Percentiles rank a stretch among this genome's conserved stretches.
Conservation (phyloP, 2,113 vertebrate species). For the Mobula birostris region DNA sequence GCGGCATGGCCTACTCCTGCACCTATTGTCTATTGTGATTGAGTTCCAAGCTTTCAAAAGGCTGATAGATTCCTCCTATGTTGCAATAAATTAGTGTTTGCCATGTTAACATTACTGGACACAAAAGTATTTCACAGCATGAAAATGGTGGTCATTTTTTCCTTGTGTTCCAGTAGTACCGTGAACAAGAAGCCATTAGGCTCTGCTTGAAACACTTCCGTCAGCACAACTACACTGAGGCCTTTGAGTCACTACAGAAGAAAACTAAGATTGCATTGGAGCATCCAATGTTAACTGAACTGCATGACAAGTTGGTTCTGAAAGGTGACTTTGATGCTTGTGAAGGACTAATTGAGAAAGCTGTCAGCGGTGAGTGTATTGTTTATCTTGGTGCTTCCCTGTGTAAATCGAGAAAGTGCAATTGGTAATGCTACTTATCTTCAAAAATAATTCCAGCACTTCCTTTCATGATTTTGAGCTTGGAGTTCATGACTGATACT, state of each 20-base stretch:
- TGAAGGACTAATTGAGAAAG: conserved; percentile 95
- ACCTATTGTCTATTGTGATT: no score
- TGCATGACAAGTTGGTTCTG: conserved; percentile 88
- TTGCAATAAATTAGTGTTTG: not conserved
- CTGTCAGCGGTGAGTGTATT: conserved; percentile 77
- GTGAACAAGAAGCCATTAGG: conserved; percentile 98
- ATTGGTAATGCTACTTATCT: not conserved
- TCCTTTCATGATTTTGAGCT: not conserved
- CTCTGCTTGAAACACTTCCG: conserved; percentile 97
- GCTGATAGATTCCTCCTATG: not conserved
- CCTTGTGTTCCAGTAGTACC: conserved; percentile 81
- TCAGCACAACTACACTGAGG: conserved; percentile 98
- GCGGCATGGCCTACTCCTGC: no score
- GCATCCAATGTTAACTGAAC: conserved; percentile 92
- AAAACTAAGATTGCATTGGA: conserved; percentile 94
- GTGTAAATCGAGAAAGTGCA: not conserved
- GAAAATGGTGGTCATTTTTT: conserved; percentile 40
- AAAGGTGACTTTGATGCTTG: conserved; percentile 94
- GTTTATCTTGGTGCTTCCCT: not conserved
- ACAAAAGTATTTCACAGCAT: not conserved
- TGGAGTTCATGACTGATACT: not conserved
- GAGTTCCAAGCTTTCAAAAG: not conserved
- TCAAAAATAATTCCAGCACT: not conserved
- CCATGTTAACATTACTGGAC: not conserved
- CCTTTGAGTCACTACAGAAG: conserved; percentile 98